Conservation (phyloP, 1,140 invertebrate species). For the Drosophila melanica region DNA sequence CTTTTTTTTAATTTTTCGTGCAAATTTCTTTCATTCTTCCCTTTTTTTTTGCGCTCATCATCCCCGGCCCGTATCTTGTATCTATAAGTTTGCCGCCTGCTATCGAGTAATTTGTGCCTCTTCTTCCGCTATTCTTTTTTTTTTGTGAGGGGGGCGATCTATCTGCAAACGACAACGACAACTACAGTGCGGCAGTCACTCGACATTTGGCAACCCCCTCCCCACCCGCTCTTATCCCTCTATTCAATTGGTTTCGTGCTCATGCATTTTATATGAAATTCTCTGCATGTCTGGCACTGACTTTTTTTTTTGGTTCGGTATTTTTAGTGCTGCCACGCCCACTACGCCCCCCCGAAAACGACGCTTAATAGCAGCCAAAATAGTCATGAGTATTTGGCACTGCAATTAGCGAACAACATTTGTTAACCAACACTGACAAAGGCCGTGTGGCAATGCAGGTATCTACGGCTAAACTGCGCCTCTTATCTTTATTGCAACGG, state of each 20-base stretch:
- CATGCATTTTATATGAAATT: slow-evolving; percentile 83
- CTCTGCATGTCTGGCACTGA: slow-evolving; percentile 73
- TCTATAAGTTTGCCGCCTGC: slow-evolving; percentile 67
- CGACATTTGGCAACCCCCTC: slow-evolving; percentile 27
- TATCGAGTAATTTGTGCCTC: slow-evolving; percentile 66
- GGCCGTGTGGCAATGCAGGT: slow-evolving; percentile 59
- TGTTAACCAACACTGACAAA: slow-evolving; percentile 66
- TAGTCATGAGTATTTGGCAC: slow-evolving; percentile 66
- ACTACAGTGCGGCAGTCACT: slow-evolving; percentile 64
- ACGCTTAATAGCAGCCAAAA: slow-evolving; percentile 35
- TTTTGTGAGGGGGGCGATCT: slow-evolving; percentile 11
- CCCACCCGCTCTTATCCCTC: slow-evolving; percentile 2
- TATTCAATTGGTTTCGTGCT: slow-evolving; percentile 82
- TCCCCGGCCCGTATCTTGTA: slow-evolving; percentile 66
- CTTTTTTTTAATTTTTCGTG: slow-evolving; percentile 70
- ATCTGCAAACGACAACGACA: slow-evolving; percentile 58
- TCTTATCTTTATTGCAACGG: slow-evolving; percentile 77
- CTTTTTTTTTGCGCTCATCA: slow-evolving; percentile 33
- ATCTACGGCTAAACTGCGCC: slow-evolving; percentile 39
- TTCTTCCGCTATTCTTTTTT: slow-evolving; percentile 19
- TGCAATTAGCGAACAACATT: slow-evolving; percentile 81
- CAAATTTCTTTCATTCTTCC: slow-evolving; percentile 48
- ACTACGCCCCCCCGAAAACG: neutral
- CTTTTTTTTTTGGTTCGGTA: slow-evolving; percentile 3
- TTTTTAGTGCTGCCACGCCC: neutral